Evolutionary conservation across 2,888 invertebrate species (phyloP), one percentile per base, ranked within the genome.

Genomic region (Xestia c-nigrum): DNA sequence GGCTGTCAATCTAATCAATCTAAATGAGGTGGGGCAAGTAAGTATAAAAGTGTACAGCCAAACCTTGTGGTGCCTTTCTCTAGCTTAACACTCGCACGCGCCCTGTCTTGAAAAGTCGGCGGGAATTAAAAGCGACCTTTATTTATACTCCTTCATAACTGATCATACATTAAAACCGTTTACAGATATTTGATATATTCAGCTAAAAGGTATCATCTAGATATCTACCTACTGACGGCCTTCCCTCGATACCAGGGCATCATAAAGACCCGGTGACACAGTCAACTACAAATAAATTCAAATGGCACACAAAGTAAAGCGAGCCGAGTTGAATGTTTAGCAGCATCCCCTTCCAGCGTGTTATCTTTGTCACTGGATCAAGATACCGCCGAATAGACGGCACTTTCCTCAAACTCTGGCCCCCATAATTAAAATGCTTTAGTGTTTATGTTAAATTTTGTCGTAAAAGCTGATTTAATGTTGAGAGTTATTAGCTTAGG

Each of bases 351-450:
- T 81, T 47, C 59, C 78, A 67, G 63, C 61, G 72, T 59, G 74
- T 84, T 84, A 86, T 86, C 85, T 86, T 46, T 46, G 84, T 84
- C 61, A 73, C 72, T 50, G 78, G 72, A 86, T 86, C 85, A 80
- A 84, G 84, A 84, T 84, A 72, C 72, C 72, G 72, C 66, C 69
- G 74, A 68, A 78, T 78, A 74, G 83, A 64, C 72, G 85, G 81
- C 78, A 81, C 74, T 84, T 84, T 67, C 84, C 74, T 78, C 74
- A 74, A 83, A 85, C 77, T 74, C 84, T 78, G 69, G 79, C 79
- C 77, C 80, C 78, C 72, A 81, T 86, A 81, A 87, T 86, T 87
- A 86, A 85, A 85, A 86, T 87, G 78, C 74, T 85, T 87, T 86
- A 87, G 81, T 87, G 83, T 87, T 86, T 83, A 78, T 85, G 85